These are phyloP conservation scores for Athalia rosae DNA, from an alignment of 2,888 invertebrate genomes.

Conservation along the genomic window DNA sequence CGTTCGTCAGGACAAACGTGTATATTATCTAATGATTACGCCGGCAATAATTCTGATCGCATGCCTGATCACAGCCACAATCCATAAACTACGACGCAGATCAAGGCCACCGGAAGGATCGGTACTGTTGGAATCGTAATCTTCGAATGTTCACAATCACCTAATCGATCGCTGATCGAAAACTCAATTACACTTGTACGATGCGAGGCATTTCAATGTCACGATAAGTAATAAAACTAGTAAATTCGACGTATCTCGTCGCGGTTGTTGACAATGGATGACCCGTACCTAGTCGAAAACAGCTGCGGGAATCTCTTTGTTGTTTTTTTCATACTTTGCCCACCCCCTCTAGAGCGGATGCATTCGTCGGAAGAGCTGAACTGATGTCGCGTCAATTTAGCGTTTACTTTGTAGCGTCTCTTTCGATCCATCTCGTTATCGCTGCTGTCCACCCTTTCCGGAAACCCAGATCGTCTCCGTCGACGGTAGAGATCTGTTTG, in stretches of 20 bases:
- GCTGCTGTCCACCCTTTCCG: not conserved
- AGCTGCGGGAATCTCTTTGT: not conserved
- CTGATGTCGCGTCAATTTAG: not conserved
- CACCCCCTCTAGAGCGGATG: not conserved
- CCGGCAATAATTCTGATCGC: no score
- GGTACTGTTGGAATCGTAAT: no score
- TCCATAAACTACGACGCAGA: no score
- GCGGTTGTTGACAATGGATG: not conserved
- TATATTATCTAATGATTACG: no score
- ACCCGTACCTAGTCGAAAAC: not conserved
- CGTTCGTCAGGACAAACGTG: no score
- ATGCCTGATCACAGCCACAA: no score
- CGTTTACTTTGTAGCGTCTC: not conserved
- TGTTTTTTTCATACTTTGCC: not conserved
- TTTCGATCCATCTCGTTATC: not conserved
- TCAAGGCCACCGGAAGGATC: no score
- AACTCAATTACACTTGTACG: no score
- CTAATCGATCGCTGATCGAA: no score
- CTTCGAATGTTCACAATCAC: no score
- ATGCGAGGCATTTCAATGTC: no score
- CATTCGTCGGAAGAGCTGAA: not conserved
- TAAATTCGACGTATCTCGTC: not conserved
- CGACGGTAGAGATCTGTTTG: slow-evolving; percentile 8
- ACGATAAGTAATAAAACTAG: no score
- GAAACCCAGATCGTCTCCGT: not conserved